A percentile compares a stretch with the other conserved stretches of the same genome.
Evolutionary conservation across 1,140 invertebrate species (phyloP).

Genomic region (Stegodyphus mimosarum): DNA sequence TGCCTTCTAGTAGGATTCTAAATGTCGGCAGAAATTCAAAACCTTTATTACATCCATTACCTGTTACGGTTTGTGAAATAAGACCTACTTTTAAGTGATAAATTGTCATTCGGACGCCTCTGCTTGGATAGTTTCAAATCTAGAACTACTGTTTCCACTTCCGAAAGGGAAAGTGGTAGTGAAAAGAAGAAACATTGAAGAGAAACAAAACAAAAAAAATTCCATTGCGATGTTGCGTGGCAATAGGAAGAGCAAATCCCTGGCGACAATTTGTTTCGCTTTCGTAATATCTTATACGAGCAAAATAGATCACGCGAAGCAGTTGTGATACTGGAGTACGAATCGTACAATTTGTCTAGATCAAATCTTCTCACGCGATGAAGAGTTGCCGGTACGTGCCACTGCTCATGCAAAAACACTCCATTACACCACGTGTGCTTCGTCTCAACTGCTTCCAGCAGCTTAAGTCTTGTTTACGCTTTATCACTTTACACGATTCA

Average conservation of each 20-base stretch:
- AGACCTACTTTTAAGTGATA: conserved; percentile 5
- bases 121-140: conserved; percentile 36
- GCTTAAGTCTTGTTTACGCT: no score
- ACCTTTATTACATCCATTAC: conserved; percentile 8
- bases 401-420: conserved; percentile 38
- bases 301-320: conserved; percentile 34
- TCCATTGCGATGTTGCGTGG: conserved; percentile 37
- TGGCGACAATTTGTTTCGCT: conserved; percentile 43
- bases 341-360: conserved; percentile 39
- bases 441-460: no score
- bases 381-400: conserved; percentile 27
- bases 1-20: not conserved
- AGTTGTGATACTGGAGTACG: not conserved
- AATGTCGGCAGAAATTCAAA: not conserved
- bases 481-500: no score
- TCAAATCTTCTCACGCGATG: conserved; percentile 37
- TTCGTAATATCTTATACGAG: conserved; percentile 16
- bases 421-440: conserved; percentile 12
- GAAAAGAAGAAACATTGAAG: not conserved
- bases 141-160: conserved; percentile 1
- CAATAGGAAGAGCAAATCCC: conserved; percentile 42
- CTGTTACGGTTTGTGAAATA: conserved; percentile 8
- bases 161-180: not conserved
- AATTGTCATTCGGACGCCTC: not conserved
- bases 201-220: conserved; percentile 3